Percentiles rank a stretch among this genome's conserved stretches.
Conservation (phyloP, 2,888 invertebrate species). For the Phalera bucephala region DNA sequence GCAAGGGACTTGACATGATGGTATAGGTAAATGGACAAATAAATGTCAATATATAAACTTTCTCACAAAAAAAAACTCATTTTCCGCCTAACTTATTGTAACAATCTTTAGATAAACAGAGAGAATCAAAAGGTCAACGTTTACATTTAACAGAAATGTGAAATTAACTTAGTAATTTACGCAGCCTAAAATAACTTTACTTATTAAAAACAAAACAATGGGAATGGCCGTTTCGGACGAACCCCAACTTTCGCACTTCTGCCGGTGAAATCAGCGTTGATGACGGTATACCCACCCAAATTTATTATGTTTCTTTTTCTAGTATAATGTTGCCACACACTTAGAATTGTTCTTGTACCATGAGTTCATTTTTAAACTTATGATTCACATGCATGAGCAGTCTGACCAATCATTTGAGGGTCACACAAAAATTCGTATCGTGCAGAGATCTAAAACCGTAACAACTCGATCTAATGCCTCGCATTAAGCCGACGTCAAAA, state of each 20-base stretch:
- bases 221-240: not conserved
- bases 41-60: not conserved
- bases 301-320: slow-evolving; percentile 1
- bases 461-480: no score
- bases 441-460: no score
- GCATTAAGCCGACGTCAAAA: no score
- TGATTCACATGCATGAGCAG: no score
- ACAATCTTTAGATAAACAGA: slow-evolving; percentile 24
- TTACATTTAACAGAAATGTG: slow-evolving; percentile 39
- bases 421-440: no score
- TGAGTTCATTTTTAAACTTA: no score
- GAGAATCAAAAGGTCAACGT: slow-evolving; percentile 33
- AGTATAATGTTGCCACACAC: slow-evolving; percentile 11
- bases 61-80: not conserved
- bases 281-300: not conserved
- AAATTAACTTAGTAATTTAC: slow-evolving; percentile 43
- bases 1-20: no score
- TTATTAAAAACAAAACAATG: slow-evolving; percentile 30
- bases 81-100: slow-evolving; percentile 3
- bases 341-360: no score
- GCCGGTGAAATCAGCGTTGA: not conserved
- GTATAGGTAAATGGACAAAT: no score
- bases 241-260: slow-evolving; percentile 1
- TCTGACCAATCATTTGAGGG: no score
- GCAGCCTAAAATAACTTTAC: slow-evolving; percentile 42